Evolutionary conservation across 1,140 invertebrate species (phyloP).

Genomic region (Brachionus calyciflorus): DNA sequence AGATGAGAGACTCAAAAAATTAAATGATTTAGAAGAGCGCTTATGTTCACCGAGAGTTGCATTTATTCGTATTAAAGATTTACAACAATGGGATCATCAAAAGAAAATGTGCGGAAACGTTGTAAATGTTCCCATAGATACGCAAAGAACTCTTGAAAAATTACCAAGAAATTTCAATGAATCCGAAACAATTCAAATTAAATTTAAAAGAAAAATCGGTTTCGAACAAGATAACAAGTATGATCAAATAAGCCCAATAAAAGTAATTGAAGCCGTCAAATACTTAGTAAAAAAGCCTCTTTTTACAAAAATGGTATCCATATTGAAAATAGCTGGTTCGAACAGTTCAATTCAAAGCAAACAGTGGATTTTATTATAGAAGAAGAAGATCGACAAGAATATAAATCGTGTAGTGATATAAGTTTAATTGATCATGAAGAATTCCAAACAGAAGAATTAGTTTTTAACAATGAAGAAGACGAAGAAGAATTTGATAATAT

Average conservation of each 20-base stretch:
- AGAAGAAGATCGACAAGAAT: background rate
- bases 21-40: too few species aligned
- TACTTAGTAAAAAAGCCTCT: background rate
- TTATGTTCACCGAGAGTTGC: too few species aligned
- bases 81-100: too few species aligned
- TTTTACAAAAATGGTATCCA: slow-evolving; percentile 8
- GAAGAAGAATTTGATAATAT: too few species aligned
- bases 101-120: background rate
- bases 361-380: background rate
- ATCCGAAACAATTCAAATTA: background rate
- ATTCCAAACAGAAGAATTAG: too few species aligned
- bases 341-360: too few species aligned
- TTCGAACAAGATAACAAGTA: background rate
- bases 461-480: too few species aligned
- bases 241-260: background rate
- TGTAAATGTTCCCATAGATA: background rate
- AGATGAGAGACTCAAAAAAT: too few species aligned
- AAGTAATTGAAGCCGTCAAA: background rate
- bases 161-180: background rate
- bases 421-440: too few species aligned
- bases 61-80: too few species aligned
- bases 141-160: background rate
- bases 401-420: too few species aligned
- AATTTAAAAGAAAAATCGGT: background rate
- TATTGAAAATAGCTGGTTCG: too few species aligned